Conservation (phyloP, 2,888 invertebrate species). For the Tridacna gigas region DNA sequence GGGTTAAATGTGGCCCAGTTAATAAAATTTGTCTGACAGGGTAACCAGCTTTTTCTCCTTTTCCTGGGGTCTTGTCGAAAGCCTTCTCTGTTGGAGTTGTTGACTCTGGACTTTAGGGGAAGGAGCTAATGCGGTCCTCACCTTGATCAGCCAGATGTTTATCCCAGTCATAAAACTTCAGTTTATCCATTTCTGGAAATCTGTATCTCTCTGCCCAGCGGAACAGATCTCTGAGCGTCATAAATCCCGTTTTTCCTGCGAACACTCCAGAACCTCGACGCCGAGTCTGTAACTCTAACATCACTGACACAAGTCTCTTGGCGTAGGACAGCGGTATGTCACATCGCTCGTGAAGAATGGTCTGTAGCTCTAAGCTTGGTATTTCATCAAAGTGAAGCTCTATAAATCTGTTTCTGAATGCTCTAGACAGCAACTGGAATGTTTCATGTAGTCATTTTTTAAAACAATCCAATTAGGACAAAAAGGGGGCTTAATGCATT, state of each 20-base stretch:
- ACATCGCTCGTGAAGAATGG: slow-evolving; percentile 95
- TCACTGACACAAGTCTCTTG: slow-evolving; percentile 95
- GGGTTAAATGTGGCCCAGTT: too few species aligned
- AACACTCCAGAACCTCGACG: slow-evolving; percentile 94
- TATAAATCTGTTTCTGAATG: slow-evolving; percentile 98
- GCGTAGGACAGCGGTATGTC: slow-evolving; percentile 94
- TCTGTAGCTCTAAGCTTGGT: slow-evolving; percentile 93
- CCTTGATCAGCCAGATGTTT: slow-evolving; percentile 94
- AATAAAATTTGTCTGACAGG: too few species aligned
- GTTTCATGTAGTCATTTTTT: too few species aligned
- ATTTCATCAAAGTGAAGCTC: slow-evolving; percentile 98
- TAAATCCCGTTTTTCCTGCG: slow-evolving; percentile 95
- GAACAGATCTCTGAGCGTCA: slow-evolving; percentile 97
- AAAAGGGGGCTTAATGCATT: too few species aligned
- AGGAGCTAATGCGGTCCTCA: slow-evolving; percentile 49
- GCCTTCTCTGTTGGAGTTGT: too few species aligned
- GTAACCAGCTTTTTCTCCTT: too few species aligned
- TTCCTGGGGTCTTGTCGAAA: too few species aligned
- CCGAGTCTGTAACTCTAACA: slow-evolving; percentile 93
- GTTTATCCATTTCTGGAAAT: slow-evolving; percentile 86
- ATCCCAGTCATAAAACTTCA: slow-evolving; percentile 95
- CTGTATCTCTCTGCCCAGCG: slow-evolving; percentile 96
- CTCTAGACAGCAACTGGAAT: slow-evolving; percentile 91
- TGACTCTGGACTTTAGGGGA: too few species aligned
- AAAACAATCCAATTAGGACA: too few species aligned